These are phyloP conservation scores for Lanistes nyassanus DNA, from an alignment of 1,140 invertebrate genomes.

Conservation along the genomic window DNA sequence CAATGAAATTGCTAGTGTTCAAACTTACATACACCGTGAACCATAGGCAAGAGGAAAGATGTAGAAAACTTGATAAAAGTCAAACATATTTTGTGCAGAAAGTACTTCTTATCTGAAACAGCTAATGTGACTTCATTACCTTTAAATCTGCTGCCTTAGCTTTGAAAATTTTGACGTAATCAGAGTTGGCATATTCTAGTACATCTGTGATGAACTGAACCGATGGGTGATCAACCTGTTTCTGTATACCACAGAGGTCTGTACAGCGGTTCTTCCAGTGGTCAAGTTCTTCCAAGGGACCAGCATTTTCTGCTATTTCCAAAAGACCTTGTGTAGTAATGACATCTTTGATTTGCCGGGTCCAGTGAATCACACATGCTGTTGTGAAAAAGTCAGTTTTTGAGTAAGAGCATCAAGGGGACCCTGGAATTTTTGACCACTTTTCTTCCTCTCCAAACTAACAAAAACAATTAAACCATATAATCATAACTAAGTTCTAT, in stretches of 20 bases:
- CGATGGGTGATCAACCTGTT: conserved; percentile 78
- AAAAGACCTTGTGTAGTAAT: conserved; percentile 78
- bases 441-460: background rate
- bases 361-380: conserved; percentile 85
- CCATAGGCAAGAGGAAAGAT: too few species aligned
- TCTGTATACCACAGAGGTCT: conserved; percentile 80
- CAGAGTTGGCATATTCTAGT: conserved; percentile 78
- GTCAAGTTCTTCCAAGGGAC: conserved; percentile 84
- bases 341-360: conserved; percentile 83
- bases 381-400: conserved; percentile 32
- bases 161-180: conserved; percentile 81
- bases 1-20: too few species aligned
- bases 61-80: too few species aligned
- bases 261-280: conserved; percentile 88
- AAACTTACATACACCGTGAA: too few species aligned
- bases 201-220: conserved; percentile 80
- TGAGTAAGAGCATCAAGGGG: background rate
- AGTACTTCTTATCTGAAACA: too few species aligned
- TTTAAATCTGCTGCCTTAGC: conserved; percentile 66
- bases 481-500: background rate
- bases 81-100: too few species aligned
- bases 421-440: background rate
- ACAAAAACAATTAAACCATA: background rate
- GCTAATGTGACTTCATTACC: conserved; percentile 39
- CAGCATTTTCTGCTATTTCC: conserved; percentile 76